Percentiles rank a stretch among this genome's conserved stretches.
phyloP scores from a whole-genome alignment of 2,797 vertebrate species.

The Coendou prehensilis region DNA sequence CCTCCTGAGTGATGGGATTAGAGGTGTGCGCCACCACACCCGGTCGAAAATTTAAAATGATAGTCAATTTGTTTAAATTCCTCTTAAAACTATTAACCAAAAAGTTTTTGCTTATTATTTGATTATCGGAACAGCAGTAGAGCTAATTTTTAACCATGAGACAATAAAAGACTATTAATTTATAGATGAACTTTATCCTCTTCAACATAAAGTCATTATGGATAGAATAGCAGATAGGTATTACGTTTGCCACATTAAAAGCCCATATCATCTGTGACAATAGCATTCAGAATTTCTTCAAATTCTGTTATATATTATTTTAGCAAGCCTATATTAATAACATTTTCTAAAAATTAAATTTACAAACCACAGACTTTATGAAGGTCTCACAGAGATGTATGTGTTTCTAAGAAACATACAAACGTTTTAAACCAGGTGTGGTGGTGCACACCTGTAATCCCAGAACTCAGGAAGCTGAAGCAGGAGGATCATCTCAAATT shows the following conservation, averaged over 20 bases:
- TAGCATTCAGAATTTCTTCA: conserved; percentile 6
- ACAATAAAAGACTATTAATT: not conserved
- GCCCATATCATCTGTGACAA: not conserved
- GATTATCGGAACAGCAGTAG: not conserved
- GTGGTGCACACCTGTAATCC: not conserved
- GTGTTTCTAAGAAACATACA: conserved; percentile 10
- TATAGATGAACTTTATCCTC: not conserved
- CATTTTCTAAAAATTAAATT: conserved; percentile 7
- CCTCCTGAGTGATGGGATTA: too few species aligned
- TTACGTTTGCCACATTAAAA: conserved; percentile 24
- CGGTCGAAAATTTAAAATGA: conserved; percentile 8
- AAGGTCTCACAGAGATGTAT: not conserved
- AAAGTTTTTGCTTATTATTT: conserved; percentile 36
- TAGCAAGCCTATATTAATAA: conserved; percentile 21
- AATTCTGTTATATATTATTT: conserved; percentile 47
- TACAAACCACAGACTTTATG: not conserved
- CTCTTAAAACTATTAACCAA: not conserved
- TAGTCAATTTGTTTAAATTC: conserved; percentile 29
- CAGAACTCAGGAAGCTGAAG: not conserved
- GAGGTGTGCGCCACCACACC: too few species aligned
- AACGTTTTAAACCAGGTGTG: not conserved
- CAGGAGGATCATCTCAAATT: not conserved
- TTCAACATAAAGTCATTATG: conserved; percentile 19
- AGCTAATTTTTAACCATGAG: not conserved
- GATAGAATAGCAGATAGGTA: not conserved